A percentile compares a stretch with the other conserved stretches of the same genome.
Conservation (phyloP, 1,140 invertebrate species). For the Trachymyrmex cornetzi region DNA sequence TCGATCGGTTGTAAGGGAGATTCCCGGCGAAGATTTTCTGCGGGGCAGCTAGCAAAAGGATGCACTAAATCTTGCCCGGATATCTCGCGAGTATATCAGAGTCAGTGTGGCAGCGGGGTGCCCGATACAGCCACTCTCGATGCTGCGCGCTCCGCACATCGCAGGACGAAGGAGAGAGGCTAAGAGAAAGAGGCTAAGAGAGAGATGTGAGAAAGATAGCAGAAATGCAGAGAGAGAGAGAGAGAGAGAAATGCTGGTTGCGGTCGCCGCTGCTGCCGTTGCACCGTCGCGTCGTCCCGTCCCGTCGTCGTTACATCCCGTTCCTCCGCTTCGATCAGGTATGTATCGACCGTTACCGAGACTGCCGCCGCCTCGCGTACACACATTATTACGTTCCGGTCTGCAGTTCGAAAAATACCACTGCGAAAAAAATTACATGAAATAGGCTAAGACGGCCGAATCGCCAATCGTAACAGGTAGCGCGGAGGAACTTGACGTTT, state of each 20-base stretch:
- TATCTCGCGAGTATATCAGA: slow-evolving; percentile 82
- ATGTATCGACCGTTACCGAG: slow-evolving; percentile 67
- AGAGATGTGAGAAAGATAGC: slow-evolving; percentile 29
- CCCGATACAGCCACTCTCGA: slow-evolving; percentile 68
- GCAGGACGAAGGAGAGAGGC: slow-evolving; percentile 33
- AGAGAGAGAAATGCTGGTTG: slow-evolving; percentile 53
- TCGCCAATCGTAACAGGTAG: not conserved
- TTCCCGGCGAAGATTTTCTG: slow-evolving; percentile 80
- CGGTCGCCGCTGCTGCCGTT: slow-evolving; percentile 56
- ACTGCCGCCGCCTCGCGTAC: slow-evolving; percentile 40
- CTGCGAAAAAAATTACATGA: slow-evolving; percentile 26
- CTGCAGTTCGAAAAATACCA: slow-evolving; percentile 37
- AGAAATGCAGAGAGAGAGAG: not conserved
- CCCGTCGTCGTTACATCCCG: slow-evolving; percentile 46
- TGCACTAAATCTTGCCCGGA: slow-evolving; percentile 82
- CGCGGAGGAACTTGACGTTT: not conserved
- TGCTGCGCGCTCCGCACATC: slow-evolving; percentile 40
- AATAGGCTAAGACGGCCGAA: slow-evolving; percentile 37
- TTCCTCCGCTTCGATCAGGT: slow-evolving; percentile 61
- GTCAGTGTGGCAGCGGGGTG: slow-evolving; percentile 82
- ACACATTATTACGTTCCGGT: slow-evolving; percentile 48
- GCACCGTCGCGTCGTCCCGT: slow-evolving; percentile 38
- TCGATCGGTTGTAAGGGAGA: slow-evolving; percentile 82
- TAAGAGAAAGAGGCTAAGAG: slow-evolving; percentile 40
- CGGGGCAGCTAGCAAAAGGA: slow-evolving; percentile 77